Evolutionary conservation across 2,888 invertebrate genomes (phyloP).

Genomic region (Metellina segmentata): DNA sequence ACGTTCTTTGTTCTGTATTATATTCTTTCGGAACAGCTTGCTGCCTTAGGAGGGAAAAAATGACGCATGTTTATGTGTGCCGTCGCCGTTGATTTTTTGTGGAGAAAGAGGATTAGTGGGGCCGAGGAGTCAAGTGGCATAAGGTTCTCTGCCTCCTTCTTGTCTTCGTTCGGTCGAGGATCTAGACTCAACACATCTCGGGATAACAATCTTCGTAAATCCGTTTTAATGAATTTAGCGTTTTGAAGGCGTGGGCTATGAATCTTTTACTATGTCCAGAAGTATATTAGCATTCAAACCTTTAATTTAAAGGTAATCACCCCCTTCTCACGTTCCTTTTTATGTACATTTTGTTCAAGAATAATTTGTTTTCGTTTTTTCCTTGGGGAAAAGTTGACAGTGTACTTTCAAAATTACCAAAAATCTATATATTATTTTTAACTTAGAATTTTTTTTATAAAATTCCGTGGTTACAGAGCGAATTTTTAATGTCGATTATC

Average conservation of each 20-base stretch:
- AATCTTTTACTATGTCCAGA: no score
- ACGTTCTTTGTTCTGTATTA: conserved; percentile 26
- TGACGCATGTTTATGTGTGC: conserved; percentile 15
- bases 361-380: no score
- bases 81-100: conserved; percentile 45
- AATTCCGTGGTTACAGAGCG: no score
- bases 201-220: not conserved
- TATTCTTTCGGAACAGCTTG: conserved; percentile 59
- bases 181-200: not conserved
- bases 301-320: no score
- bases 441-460: no score
- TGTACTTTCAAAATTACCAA: no score
- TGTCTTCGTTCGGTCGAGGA: not conserved
- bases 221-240: not conserved
- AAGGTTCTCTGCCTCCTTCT: not conserved
- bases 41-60: conserved; percentile 3
- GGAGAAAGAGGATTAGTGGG: conserved; percentile 47
- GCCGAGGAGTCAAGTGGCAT: not conserved
- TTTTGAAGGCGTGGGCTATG: not conserved
- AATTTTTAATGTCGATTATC: no score
- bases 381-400: no score
- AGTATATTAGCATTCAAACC: no score
- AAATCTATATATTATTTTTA: no score
- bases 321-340: no score
- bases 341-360: no score